Evolutionary conservation across 2,113 vertebrate species (phyloP).

Genomic region (Ammodramus savannarum): DNA sequence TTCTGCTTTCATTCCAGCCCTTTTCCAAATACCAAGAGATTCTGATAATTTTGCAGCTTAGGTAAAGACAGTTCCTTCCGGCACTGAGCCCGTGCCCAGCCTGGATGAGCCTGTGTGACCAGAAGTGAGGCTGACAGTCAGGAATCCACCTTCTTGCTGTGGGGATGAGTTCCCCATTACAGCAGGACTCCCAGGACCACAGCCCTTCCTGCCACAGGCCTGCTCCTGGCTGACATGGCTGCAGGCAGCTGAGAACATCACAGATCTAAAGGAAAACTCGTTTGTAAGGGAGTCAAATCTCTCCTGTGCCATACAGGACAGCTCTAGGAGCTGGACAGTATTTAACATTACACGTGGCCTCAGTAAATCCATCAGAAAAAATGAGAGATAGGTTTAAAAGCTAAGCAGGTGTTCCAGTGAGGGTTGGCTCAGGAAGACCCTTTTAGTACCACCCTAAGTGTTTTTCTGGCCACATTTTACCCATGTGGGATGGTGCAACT

Average conservation of each 20-base stretch:
- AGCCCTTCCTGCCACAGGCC: not conserved
- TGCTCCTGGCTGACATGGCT: not conserved
- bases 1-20: not conserved
- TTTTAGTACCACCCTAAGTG: not conserved
- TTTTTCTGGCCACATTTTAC: not conserved
- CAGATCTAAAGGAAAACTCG: not conserved
- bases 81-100: rapidly evolving
- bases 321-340: not conserved
- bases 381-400: not conserved
- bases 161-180: not conserved
- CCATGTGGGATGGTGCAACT: not conserved
- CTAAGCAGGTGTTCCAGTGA: not conserved
- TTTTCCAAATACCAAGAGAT: not conserved
- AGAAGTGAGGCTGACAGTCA: not conserved
- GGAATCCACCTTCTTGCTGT: not conserved
- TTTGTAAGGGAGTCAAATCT: not conserved
- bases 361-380: not conserved
- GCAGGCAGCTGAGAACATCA: not conserved
- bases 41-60: not conserved
- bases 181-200: not conserved
- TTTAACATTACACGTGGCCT: rapidly evolving
- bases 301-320: not conserved
- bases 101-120: not conserved
- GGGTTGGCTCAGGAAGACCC: not conserved
- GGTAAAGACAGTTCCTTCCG: not conserved